phyloP scores from a whole-genome alignment of 2,888 invertebrate genomes.

The Stramonita haemastoma region DNA sequence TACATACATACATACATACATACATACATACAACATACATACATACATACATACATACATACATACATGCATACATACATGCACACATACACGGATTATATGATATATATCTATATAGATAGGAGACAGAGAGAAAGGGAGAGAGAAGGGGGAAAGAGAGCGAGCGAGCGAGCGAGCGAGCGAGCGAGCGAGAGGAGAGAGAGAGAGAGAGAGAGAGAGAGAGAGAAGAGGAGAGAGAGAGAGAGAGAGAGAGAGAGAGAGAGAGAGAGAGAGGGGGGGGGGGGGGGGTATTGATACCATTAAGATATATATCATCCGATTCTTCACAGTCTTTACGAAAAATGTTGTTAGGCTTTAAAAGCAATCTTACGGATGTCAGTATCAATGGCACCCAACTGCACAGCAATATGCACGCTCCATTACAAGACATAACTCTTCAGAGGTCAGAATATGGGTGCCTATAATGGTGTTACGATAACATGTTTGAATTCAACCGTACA shows the following conservation, averaged over 20 bases:
- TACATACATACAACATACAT: background rate
- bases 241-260: background rate
- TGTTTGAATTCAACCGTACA: too few relatives aligned
- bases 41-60: background rate
- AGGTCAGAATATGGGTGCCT: too few relatives aligned
- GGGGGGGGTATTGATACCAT: too few relatives aligned
- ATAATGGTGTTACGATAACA: too few relatives aligned
- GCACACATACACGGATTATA: background rate
- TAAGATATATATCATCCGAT: background rate
- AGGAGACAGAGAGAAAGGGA: too few relatives aligned
- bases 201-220: constrained; percentile 1
- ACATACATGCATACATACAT: background rate
- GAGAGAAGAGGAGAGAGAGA: background rate
- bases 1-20: background rate
- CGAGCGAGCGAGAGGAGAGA: background rate
- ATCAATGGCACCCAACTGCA: too few relatives aligned
- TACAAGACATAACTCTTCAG: too few relatives aligned
- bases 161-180: too few relatives aligned
- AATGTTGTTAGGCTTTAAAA: background rate
- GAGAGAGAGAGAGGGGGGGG: background rate
- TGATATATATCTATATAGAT: background rate
- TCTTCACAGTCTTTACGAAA: background rate
- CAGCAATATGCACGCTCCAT: too few relatives aligned
- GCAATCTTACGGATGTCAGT: too few relatives aligned
- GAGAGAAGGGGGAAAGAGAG: too few relatives aligned